phyloP scores from a whole-genome alignment of 2,113 vertebrate genomes.

The Charadrius vociferus region DNA sequence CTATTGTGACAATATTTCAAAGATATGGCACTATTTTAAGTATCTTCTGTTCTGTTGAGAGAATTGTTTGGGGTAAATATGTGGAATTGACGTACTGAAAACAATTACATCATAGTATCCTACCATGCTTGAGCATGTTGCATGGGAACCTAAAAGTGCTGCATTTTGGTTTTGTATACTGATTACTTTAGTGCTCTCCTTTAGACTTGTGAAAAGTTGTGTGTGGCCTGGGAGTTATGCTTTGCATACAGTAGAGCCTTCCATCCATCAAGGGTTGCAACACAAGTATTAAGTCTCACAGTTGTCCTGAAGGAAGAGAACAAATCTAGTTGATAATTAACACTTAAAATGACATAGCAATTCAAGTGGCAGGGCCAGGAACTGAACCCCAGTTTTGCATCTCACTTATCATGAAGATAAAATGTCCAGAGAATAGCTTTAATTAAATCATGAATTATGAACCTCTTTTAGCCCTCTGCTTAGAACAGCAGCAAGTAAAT shows the following conservation, averaged over 20 bases:
- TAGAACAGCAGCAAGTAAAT: background rate
- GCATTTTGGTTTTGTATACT: background rate
- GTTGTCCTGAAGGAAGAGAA: background rate
- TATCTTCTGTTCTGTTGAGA: background rate
- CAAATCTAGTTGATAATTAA: background rate
- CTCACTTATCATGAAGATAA: background rate
- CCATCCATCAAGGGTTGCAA: background rate
- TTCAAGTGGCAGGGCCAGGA: background rate
- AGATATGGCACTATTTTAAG: background rate
- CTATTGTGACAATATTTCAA: background rate
- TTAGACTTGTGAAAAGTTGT: background rate
- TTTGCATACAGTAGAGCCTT: fast-evolving
- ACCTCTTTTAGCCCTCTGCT: background rate
- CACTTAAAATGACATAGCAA: background rate
- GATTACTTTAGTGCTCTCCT: background rate
- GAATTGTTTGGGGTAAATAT: background rate
- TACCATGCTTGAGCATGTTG: background rate
- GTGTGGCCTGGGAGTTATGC: background rate
- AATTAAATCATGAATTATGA: background rate
- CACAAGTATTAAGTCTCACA: background rate
- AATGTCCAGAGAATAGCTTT: background rate
- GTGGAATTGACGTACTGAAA: background rate
- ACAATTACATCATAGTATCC: background rate
- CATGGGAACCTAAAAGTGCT: background rate
- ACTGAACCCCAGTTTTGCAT: background rate